Base-by-base conservation (phyloP, 2,797 vertebrate species). In the Ciconia nigra region DNA sequence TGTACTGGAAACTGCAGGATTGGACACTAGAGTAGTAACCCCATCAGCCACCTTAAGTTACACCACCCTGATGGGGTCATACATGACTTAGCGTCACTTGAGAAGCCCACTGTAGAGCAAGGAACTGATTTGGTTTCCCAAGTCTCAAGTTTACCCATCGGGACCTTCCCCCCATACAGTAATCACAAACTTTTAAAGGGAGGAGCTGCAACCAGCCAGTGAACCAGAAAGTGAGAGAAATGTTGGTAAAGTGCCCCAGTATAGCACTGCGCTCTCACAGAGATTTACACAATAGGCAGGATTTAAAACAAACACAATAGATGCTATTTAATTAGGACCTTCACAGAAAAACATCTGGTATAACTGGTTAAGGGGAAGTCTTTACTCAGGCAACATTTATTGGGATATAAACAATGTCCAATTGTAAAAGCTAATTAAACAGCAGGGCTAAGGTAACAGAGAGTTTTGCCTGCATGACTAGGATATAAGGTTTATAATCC, bases 381-480 rank as follows among this genome's bases (percentile, higher is more conserved):
- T 93, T 95, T 89, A 93, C 67, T 96, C 72, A 81, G 79, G 61
- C 89, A 93, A 52, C 87, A 70, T 94, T 96, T 91, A 92, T 70
- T 89, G 76, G 54, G 61, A 89, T 87, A 95, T 92, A 96, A 96
- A 91, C 92, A 93, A 93, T 76, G 89, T 95, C 94, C 95, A 95
- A 63, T 72, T 95, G 92, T 91, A 95, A 89, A 79, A 13, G 21
- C 90, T 96, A 94, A 95, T 96, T 96, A 96, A 96, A 92, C 69
- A 83, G 93, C 82, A 65, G 88, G 78, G 69, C 90, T 93, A 88
- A 95, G 82, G 92, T 92, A 95, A 91, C 74, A 71, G 73, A 92
- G 72, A 83, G 67, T 83, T 94, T 91, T 87, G 86, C 87, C 93
- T 67, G 84, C 93, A 69, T 92, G 85, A 15, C 78, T 93, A 31